phyloP scores from a whole-genome alignment of 2,113 vertebrate genomes.

The Podocnemis expansa region DNA sequence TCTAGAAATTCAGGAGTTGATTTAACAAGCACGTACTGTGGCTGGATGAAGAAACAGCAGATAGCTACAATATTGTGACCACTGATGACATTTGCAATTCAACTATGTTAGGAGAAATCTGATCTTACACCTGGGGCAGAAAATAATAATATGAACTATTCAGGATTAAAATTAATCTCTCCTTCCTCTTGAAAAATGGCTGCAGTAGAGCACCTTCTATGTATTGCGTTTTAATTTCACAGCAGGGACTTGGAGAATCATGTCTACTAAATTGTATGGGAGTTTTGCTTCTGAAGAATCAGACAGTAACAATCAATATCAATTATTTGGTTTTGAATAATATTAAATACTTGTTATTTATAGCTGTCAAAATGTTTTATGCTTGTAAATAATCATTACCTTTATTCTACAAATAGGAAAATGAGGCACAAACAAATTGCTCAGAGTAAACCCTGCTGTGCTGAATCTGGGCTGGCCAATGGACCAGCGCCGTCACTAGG shows the following conservation, averaged over 20 bases:
- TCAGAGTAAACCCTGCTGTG: neutral
- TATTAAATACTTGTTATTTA: neutral
- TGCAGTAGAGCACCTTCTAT: neutral
- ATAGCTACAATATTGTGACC: neutral
- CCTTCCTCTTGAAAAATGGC: neutral
- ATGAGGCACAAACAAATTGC: neutral
- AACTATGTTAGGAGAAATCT: neutral
- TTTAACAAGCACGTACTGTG: neutral
- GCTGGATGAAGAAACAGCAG: neutral
- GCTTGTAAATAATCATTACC: neutral
- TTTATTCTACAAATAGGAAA: neutral
- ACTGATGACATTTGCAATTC: neutral
- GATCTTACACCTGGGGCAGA: neutral
- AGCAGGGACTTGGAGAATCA: neutral
- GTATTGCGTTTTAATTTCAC: neutral
- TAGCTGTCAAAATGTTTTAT: neutral
- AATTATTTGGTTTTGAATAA: neutral
- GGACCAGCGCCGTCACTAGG: no score
- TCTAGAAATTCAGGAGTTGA: neutral
- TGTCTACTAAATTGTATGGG: neutral
- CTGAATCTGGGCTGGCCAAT: neutral
- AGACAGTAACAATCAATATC: neutral
- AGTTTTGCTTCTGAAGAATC: neutral
- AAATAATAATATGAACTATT: neutral
- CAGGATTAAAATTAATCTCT: neutral